Evolutionary conservation across 2,113 vertebrate genomes (phyloP).

Genomic region (Hymenochirus boettgeri): DNA sequence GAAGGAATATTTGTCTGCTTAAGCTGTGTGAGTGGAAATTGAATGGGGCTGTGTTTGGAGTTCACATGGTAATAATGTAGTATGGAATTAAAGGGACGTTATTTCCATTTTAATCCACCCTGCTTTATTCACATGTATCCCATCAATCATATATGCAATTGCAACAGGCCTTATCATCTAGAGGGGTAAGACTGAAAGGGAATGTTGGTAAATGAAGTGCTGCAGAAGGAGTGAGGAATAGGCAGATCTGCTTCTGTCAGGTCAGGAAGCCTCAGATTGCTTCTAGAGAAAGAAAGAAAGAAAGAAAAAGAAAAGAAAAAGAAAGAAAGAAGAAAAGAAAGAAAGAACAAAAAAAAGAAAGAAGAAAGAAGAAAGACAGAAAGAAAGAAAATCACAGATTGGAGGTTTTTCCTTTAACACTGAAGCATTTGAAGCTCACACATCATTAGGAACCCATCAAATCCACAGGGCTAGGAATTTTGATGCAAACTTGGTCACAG

Average conservation of each 20-base stretch:
- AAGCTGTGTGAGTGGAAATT: background rate
- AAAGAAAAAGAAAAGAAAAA: background rate
- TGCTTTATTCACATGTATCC: background rate
- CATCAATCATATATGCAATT: slow-evolving; percentile 65
- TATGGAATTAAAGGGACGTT: slow-evolving; percentile 23
- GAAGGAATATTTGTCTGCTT: background rate
- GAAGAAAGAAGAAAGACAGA: no score
- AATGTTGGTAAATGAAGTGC: slow-evolving; percentile 93
- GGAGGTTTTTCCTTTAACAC: slow-evolving; percentile 84
- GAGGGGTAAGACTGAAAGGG: slow-evolving; percentile 91
- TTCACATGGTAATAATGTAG: background rate
- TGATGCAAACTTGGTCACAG: slow-evolving; percentile 76
- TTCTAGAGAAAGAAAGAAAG: slow-evolving; percentile 77
- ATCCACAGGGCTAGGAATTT: slow-evolving; percentile 74
- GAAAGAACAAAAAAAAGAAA: slow-evolving; percentile 72
- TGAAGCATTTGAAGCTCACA: slow-evolving; percentile 74
- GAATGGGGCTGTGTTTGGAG: background rate
- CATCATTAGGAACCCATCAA: slow-evolving; percentile 86
- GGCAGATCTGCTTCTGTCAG: slow-evolving; percentile 89
- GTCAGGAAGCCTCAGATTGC: slow-evolving; percentile 94
- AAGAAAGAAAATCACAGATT: no score
- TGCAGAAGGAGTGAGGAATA: slow-evolving; percentile 76
- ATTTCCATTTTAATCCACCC: slow-evolving; percentile 32
- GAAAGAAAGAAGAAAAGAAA: background rate
- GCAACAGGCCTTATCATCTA: slow-evolving; percentile 82